These are phyloP conservation scores for Heliconius sara DNA, from an alignment of 2,888 invertebrate species.

Conservation along the genomic window DNA sequence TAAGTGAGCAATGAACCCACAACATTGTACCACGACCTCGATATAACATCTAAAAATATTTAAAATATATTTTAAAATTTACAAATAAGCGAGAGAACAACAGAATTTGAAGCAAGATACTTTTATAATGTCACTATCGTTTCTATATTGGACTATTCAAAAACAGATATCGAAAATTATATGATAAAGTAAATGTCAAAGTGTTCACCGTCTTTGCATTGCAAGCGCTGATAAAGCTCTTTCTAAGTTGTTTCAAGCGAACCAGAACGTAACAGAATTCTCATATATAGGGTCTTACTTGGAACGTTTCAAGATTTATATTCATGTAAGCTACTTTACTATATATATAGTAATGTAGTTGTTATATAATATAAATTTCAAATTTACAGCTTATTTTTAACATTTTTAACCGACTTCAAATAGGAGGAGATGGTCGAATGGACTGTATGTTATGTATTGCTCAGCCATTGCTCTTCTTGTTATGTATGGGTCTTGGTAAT, in stretches of 20 bases:
- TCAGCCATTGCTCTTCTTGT: not conserved
- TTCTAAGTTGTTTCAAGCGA: conserved; percentile 24
- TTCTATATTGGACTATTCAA: not conserved
- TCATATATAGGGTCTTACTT: conserved; percentile 16
- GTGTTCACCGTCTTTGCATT: conserved; percentile 8
- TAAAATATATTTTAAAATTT: not conserved
- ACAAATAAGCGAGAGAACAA: not conserved
- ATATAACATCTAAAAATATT: not conserved
- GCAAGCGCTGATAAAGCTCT: conserved; percentile 10
- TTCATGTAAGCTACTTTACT: not conserved
- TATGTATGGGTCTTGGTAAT: not conserved
- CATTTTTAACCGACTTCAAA: not conserved
- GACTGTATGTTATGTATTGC: not conserved
- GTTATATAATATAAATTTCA: not conserved
- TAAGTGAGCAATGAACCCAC: not conserved
- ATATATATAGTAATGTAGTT: not conserved
- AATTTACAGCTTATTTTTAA: not conserved
- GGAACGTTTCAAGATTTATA: not conserved
- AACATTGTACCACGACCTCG: no score
- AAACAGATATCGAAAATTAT: conserved; percentile 11
- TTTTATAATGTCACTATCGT: not conserved
- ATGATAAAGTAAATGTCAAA: conserved; percentile 22
- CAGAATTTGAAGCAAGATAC: not conserved
- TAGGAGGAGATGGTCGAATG: not conserved
- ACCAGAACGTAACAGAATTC: conserved; percentile 18